Base-by-base conservation (phyloP, 1,140 invertebrate genomes). In the Pissodes strobi region DNA sequence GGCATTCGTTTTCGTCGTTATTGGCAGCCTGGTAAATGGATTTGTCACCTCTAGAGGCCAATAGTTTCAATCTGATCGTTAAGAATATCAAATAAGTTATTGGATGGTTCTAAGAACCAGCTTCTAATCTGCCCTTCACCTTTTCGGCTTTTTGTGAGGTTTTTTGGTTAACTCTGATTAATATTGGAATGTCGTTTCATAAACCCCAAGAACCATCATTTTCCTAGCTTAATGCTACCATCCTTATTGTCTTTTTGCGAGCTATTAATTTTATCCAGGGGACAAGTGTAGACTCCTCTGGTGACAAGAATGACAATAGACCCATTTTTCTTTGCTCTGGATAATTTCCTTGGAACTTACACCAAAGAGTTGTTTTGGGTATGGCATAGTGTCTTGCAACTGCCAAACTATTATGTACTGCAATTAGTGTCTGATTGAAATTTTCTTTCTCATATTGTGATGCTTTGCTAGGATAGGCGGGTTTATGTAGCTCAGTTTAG, bases 151-250 rank as follows among this genome's bases (percentile, higher is more conserved):
- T 66, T 76, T 64, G n/a, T 67, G 12, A 34, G 62, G 64, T 53
- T 74, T 56, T 5, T 43, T 23, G 9, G 53, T 49, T 9, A 78
- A 61, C 41, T 67, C 51, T n/a, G n/a, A n/a, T n/a, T n/a, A n/a
- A n/a, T n/a, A n/a, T n/a, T n/a, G 37, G 69, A 68, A 62, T 78
- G 69, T 25, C 69, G 25, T 34, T 64, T 71, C 45, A 76, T 27
- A 71, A 76, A 78, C 2, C 49, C 48, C n/a, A 72, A 61, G 48
- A 69, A 73, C 76, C 74, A 78, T 12, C 57, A 57, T 27, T 69
- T 57, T 6, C 70, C 70, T 34, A 34, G n/a, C 30, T 8, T 34
- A 34, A 34, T 34, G 6, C 6, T 8, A 8, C 30, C 30, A 8
- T 34, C 30, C 6, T 34, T 34, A n/a, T 34, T n/a, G 30, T n/a